Base-by-base conservation (phyloP, 2,113 vertebrate genomes). In the Elachura formosa region DNA sequence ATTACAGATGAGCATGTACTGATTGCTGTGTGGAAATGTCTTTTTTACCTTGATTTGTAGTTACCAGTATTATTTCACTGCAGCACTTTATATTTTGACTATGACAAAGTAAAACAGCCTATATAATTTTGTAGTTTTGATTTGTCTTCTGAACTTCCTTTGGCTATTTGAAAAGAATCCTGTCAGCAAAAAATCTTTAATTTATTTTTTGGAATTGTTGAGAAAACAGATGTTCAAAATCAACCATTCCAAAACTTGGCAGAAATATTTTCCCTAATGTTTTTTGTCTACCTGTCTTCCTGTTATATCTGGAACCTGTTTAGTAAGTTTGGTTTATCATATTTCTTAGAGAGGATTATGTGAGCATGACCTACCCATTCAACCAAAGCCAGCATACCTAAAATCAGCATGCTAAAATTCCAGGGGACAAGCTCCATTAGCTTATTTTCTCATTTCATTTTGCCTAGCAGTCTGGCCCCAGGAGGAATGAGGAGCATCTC, bases 201-300 rank as follows among this genome's bases (percentile, higher is more conserved):
- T 67, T 68, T 74, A 40, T 95, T 91, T 89, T 94, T 67, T 91
- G 55, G 71, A 87, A 63, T 74, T 76, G 55, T 24, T 82, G 67
- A 85, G 75, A 80, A 96, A 86, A 36, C 94, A 96, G 94, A 83
- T 96, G 91, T 90, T 95, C 58, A 86, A 90, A 91, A 83, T 97
- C 78, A 93, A 64, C 33, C 31, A 66, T 77, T 95, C 75, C 20
- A 93, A 80, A 93, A 80, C 90, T 95, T 96, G 87, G 75, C 91
- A 93, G 75, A 90, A 95, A 59, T 80, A 43, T 87, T 93, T 93
- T 85, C 83, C 78, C 12, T 54, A 33, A 62, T 85, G 29, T 51
- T 93, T 93, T 89, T 83, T 79, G 61, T 91, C 95, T 91, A 55
- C 75, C 45, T 96, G 71, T 94, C 81, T 83, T 94, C 62, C 78